Percentiles rank a stretch among this genome's conserved stretches.
phyloP scores from a whole-genome alignment of 2,888 invertebrate genomes.

The Esperia sulphurella region DNA sequence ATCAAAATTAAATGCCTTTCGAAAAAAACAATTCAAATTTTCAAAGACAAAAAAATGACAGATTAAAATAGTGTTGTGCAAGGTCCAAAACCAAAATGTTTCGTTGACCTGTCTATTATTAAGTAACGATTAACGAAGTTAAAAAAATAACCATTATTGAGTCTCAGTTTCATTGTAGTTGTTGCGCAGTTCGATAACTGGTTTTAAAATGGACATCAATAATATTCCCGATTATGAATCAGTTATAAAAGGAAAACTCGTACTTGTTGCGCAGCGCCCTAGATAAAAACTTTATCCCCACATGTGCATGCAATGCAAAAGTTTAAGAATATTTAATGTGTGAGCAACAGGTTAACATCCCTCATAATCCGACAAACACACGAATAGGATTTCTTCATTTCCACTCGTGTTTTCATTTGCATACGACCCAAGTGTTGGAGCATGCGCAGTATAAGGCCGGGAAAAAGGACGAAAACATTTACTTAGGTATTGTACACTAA shows the following conservation, averaged over 20 bases:
- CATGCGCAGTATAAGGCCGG: constrained; percentile 56
- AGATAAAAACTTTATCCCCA: constrained; percentile 20
- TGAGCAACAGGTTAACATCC: constrained; percentile 72
- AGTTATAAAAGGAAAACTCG: too few species aligned
- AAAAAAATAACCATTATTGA: too few species aligned
- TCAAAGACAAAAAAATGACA: too few species aligned
- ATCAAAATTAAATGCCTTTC: too few species aligned
- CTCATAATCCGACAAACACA: constrained; percentile 69
- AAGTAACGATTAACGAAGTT: too few species aligned
- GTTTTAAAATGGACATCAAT: constrained; percentile 9
- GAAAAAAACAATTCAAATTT: too few species aligned
- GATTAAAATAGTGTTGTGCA: too few species aligned
- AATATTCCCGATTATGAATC: background rate
- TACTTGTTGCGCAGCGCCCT: background rate
- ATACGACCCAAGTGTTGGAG: constrained; percentile 44
- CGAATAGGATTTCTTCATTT: constrained; percentile 66
- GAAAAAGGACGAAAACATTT: constrained; percentile 36
- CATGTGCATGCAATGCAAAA: constrained; percentile 43
- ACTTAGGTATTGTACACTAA: constrained; percentile 13
- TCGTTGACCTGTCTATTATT: too few species aligned
- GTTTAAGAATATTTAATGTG: constrained; percentile 59
- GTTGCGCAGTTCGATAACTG: constrained; percentile 39
- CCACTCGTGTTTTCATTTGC: constrained; percentile 61
- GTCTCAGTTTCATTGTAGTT: constrained; percentile 4
- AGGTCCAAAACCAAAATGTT: too few species aligned